Evolutionary conservation across 2,113 vertebrate genomes (phyloP), one percentile per base, ranked within the genome.

Genomic region (Ancistrus triradiatus): DNA sequence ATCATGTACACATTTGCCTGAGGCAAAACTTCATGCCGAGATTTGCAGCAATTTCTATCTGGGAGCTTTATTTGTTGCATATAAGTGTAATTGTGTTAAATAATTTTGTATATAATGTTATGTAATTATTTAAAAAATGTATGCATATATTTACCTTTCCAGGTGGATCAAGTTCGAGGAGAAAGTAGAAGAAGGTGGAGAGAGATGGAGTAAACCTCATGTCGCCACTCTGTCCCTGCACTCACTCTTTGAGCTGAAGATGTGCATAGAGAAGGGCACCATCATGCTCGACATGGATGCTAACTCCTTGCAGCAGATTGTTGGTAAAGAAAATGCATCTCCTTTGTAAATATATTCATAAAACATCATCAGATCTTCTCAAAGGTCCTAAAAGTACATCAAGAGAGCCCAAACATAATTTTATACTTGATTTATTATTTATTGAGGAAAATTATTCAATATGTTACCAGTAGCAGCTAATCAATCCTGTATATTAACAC

Each of bases 101-200:
- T 31, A 31, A 31, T 31, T 7, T 31, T 3, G 27, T n/a, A 18
- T 50, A 57, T 63, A 33, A 42, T 56, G n/a, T 52, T 31, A 48
- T 19, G 24, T 15, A 47, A 17, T 53, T 40, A 40, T 53, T 52
- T 68, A 37, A 8, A 68, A 5, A 25, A 3, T 60, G 21, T 33
- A 10, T 51, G 8, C 1, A 6, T 44, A 3, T 57, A n/a, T 49
- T 56, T 8, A 14, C 38, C 18, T 17, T 58, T 59, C 24, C 25
- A 98, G 96, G 75, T 98, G 95, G 96, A 95, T 99, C 73, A 98
- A 98, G 75, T 99, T 98, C 74, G 96, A 99, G 84, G 95, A 99
- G 86, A 99, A 97, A 81, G 95, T 99, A 37, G 95, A 99, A 73
- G 88, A 92, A 63, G 94, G 96, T 0, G 96, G 95, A 1, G 95